Conservation (phyloP, 2,888 invertebrate species). For the Thera obeliscata region DNA sequence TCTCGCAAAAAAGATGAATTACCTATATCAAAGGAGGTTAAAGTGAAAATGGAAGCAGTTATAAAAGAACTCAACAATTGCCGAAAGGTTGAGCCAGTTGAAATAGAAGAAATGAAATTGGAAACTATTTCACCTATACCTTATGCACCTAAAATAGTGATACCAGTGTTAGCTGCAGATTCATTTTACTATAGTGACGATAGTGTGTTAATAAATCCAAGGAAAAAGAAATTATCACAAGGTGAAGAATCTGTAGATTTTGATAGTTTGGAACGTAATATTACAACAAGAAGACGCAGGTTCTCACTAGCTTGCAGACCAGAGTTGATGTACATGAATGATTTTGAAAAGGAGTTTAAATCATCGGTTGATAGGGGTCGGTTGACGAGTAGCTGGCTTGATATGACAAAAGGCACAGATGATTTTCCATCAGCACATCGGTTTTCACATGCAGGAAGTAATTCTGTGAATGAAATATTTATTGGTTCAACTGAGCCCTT, state of each 20-base stretch:
- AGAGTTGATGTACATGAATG: constrained; percentile 71
- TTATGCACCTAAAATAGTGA: constrained; percentile 70
- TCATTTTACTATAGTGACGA: constrained; percentile 72
- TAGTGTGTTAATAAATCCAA: constrained; percentile 56
- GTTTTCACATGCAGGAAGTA: constrained; percentile 65
- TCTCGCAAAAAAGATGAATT: constrained; percentile 55
- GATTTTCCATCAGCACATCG: constrained; percentile 56
- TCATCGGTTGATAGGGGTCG: constrained; percentile 60
- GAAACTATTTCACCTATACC: constrained; percentile 59
- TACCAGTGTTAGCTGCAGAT: constrained; percentile 76
- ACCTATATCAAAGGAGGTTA: constrained; percentile 81
- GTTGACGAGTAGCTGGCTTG: constrained; percentile 74
- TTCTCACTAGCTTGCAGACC: constrained; percentile 74
- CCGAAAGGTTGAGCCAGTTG: constrained; percentile 65
- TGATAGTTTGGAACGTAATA: constrained; percentile 72
- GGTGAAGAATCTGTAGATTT: constrained; percentile 63
- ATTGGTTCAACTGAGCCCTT: constrained; percentile 84
- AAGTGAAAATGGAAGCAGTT: constrained; percentile 86
- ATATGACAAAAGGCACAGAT: constrained; percentile 62
- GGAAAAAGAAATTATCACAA: constrained; percentile 57
- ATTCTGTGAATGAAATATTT: constrained; percentile 87
- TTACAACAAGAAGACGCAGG: constrained; percentile 61
- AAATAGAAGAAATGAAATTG: constrained; percentile 60
- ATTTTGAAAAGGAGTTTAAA: constrained; percentile 52
- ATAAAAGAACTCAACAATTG: constrained; percentile 83